Base-by-base conservation (phyloP, 2,797 vertebrate genomes). In the Halcyon badia region DNA sequence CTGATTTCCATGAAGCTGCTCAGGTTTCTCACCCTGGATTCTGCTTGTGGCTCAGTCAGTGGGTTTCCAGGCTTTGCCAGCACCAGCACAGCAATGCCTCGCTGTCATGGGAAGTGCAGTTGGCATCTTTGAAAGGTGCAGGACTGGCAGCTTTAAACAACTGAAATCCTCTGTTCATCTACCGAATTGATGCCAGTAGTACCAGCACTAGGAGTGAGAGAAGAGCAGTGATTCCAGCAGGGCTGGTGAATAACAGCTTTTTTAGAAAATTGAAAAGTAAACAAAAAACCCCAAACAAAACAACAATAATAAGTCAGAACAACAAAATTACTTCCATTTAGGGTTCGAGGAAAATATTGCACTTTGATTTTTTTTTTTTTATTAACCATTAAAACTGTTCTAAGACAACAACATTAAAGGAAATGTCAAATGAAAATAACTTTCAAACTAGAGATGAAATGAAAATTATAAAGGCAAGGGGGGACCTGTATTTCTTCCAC, bases 121-220 rank as follows among this genome's bases (percentile, higher is more conserved):
- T 92, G 89, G 83, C 33, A 2, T 82, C 94, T 95, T 56, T 95
- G 85, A 91, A 93, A 97, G 73, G 80, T 94, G 73, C 68, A 39
- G 88, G 78, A 85, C 37, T 94, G 95, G 82, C 90, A 92, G 73
- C 78, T 93, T 70, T 51, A 95, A 83, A 71, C 73, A 88, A 65
- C 81, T 76, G 64, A 94, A 94, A 83, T 87, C 62, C 87, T 93
- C 87, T 90, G 70, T 90, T 94, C 65, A 22, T 87, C 90, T 80
- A 24, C 88, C 78, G 88, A 92, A 52, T 65, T 85, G 90, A 42
- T 83, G 78, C 86, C 93, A 87, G 60, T 39, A 41, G 58, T n/a
- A 86, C 66, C 66, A 90, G 80, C 26, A 46, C 28, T n/a, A 77
- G 66, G 85, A 93, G 51, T 31, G 65, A 87, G 77, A 91, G 70